phyloP scores from a whole-genome alignment of 2,113 vertebrate genomes.

The Centropus bengalensis region DNA sequence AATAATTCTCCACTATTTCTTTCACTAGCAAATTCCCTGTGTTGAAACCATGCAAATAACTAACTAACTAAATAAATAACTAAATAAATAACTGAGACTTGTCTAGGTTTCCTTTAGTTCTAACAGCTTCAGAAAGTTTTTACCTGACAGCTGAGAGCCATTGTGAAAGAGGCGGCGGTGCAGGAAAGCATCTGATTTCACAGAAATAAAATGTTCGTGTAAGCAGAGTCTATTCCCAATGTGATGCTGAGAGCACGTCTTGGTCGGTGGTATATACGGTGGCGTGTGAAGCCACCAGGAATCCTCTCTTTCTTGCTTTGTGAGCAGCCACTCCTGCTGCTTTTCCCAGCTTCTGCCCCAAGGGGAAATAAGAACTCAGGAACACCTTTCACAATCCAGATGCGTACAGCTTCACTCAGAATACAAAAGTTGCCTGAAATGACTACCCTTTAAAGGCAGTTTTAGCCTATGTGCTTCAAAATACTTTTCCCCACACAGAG shows the following conservation, averaged over 20 bases:
- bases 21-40: neutral
- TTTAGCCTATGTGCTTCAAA: neutral
- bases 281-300: neutral
- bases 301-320: neutral
- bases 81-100: neutral
- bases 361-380: neutral
- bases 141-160: neutral
- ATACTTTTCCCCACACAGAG: neutral
- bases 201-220: neutral
- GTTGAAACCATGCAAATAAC: neutral
- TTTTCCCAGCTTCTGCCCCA: neutral
- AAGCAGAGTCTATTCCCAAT: neutral
- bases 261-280: neutral
- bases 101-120: neutral
- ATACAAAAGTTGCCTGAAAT: neutral
- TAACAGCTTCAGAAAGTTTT: neutral
- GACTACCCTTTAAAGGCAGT: neutral
- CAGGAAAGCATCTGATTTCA: neutral
- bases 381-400: neutral
- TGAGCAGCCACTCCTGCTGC: neutral
- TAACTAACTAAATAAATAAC: no score
- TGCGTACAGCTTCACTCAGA: neutral
- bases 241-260: neutral
- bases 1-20: neutral
- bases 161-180: neutral